Evolutionary conservation across 2,797 vertebrate species (phyloP), one percentile per base, ranked within the genome.

Genomic region (Gymnodraco acuticeps): DNA sequence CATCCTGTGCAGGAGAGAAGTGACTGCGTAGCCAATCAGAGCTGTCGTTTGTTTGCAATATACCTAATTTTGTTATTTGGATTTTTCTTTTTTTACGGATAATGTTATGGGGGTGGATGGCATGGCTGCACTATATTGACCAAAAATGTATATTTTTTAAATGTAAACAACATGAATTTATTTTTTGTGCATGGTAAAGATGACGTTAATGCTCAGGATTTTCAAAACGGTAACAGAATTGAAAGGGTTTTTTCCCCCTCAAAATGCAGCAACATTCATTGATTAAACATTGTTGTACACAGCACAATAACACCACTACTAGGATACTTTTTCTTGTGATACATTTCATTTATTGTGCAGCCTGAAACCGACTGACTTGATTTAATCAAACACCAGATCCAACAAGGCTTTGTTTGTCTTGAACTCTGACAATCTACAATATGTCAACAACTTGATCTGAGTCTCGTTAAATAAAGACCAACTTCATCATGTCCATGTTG

Each of bases 141-240:
- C 78, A 93, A 89, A 87, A 84, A 87, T 81, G 48, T 83, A 53
- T 85, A 64, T 64, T 64, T 89, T 91, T 84, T 64, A 64, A 81
- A 77, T 61, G 55, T 64, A 19, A 70, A 66, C 64, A 81, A 65
- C 17, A 50, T 42, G 20, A 64, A 14, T 78, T 75, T 77, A 58
- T 80, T 77, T 65, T 79, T 61, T 14, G 17, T 60, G 64, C 69
- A 12, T 50, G 3, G 13, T 75, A 59, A 47, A 54, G 19, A 42
- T 46, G 46, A 69, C 38, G 60, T 64, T 51, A 19, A 80, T 42
- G 59, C 89, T 89, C 88, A 84, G 87, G 87, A 83, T 66, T 64
- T 64, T 64, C 17, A 16, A 45, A 68, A 64, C 2, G 47, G 19
- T 58, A 59, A 65, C 1, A 16, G 31, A 54, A 66, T 41, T 38